These are phyloP conservation scores for Potamilus streckersoni DNA, from an alignment of 1,140 invertebrate genomes.

Conservation along the genomic window DNA sequence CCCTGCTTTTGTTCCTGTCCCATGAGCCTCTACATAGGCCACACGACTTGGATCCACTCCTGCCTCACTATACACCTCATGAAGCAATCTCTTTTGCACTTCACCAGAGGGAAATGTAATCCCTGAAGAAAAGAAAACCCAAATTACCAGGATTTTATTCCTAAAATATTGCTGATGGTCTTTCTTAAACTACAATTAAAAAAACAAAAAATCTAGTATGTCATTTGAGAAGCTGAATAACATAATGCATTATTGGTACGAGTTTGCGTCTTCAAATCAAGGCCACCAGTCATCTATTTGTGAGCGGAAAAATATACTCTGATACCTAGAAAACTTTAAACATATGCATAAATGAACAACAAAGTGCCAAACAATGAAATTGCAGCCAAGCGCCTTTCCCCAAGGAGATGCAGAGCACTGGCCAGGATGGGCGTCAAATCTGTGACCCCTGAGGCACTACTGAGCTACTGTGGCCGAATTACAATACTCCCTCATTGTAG, in stretches of 20 bases:
- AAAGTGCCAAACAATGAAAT: no score
- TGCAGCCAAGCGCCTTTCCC: no score
- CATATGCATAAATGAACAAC: no score
- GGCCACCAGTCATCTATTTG: no score
- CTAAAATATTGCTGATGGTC: neutral
- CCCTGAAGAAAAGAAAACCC: slow-evolving; percentile 46
- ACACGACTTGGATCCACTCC: slow-evolving; percentile 85
- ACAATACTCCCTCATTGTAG: no score
- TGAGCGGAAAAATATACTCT: no score
- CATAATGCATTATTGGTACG: neutral
- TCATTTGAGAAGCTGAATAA: neutral
- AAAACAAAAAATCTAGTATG: neutral
- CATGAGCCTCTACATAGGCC: slow-evolving; percentile 93
- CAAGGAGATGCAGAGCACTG: no score
- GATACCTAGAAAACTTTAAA: no score
- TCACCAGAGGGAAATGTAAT: slow-evolving; percentile 91
- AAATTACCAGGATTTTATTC: neutral
- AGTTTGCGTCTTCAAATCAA: no score
- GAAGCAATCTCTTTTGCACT: slow-evolving; percentile 88
- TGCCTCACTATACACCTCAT: slow-evolving; percentile 85
- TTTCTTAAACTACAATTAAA: neutral
- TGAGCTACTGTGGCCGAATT: no score
- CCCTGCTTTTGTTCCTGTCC: slow-evolving; percentile 91
- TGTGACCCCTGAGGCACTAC: no score
- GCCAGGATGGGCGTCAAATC: no score